Base-by-base conservation (phyloP, 2,113 vertebrate species). In the Lasiurus borealis region DNA sequence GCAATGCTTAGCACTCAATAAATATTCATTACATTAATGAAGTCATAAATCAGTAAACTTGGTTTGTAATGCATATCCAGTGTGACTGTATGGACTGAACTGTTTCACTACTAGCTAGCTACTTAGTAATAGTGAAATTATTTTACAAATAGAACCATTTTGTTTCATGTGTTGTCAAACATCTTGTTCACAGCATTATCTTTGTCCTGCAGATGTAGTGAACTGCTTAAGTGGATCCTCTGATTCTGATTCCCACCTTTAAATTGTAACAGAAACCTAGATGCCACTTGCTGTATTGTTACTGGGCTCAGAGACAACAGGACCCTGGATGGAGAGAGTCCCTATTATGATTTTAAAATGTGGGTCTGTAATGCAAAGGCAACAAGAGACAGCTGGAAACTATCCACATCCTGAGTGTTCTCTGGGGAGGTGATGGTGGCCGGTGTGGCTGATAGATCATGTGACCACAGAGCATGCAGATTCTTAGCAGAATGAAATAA, bases 401-500 rank as follows among this genome's bases (percentile, higher is more conserved):
- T 82, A 34, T 88, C 34, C 77, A 88, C 83, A 90, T n/a, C 31
- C 18, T 94, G 40, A 5, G n/a, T 95, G 46, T 90, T 95, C 62
- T 93, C 40, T 62, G 31, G 72, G 52, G 15, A 6, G 6, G 18
- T 40, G 40, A 5, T 40, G 5, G 40, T 40, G 40, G 52, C 2
- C n/a, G 52, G 18, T 0, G 18, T 31, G 5, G 44, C 73, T 82
- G 25, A 62, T 48, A 71, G 59, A 90, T 93, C 76, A 95, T 93
- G 59, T 90, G 82, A 75, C 82, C 76, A 75, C 54, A 91, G n/a
- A 95, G 66, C 84, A 91, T 85, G 75, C 48, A 88, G 36, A 90
- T 95, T 78, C 69, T 69, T 90, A 90, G 54, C 9, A 85, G 50
- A 91, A 90, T 88, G 59, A 95, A 95, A 90, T 95, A 94, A 89